Conservation (phyloP, 92 coral and sea anemone genomes). For the Palythoa grandiflora region DNA sequence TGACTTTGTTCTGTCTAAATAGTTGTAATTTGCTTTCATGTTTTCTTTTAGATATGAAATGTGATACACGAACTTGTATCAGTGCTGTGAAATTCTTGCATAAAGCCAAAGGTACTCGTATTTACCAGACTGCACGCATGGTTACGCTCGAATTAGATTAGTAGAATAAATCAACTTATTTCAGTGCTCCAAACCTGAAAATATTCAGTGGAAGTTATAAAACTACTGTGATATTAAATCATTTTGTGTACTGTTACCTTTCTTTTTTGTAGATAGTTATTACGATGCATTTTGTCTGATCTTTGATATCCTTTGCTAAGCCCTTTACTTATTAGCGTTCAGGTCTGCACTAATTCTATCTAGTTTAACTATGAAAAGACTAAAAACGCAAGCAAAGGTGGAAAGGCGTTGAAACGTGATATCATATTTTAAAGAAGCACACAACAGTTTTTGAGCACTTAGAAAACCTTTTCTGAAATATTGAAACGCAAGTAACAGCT, state of each 20-base stretch:
- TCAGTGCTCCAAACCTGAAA: not conserved
- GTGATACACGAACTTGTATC: no score
- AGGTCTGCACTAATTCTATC: not conserved
- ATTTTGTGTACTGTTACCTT: not conserved
- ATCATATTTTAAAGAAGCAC: not conserved
- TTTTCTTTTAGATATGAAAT: no score
- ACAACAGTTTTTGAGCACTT: not conserved
- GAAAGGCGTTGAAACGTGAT: not conserved
- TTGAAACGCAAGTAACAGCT: not conserved
- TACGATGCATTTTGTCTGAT: not conserved
- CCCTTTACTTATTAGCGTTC: not conserved
- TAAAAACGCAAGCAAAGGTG: not conserved
- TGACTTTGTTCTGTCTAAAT: no score
- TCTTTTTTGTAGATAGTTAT: not conserved
- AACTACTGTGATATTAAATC: not conserved
- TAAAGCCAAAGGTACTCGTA: no score
- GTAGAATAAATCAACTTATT: not conserved
- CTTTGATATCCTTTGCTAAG: not conserved
- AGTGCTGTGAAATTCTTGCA: no score
- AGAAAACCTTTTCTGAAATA: not conserved
- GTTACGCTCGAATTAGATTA: no score
- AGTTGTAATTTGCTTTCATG: no score
- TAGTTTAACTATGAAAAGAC: not conserved
- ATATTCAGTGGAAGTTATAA: not conserved
- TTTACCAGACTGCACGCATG: no score